phyloP scores from a whole-genome alignment of 2,797 vertebrate species.

The Danio choprae region DNA sequence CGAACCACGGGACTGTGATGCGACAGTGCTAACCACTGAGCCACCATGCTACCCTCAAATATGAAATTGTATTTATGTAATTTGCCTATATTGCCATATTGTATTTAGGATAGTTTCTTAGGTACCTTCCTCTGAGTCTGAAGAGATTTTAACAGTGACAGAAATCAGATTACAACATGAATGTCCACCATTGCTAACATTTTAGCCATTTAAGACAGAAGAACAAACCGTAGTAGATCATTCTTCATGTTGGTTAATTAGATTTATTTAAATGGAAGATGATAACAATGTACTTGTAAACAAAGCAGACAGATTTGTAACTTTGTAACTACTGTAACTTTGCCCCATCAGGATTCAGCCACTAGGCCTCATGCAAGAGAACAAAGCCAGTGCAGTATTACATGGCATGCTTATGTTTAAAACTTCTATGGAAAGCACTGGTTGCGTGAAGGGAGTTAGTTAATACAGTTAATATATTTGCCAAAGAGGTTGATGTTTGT shows the following conservation, averaged over 20 bases:
- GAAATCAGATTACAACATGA: not conserved
- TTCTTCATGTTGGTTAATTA: not conserved
- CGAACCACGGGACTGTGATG: too few species aligned
- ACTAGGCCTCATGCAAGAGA: slow-evolving; percentile 37
- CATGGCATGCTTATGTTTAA: too few species aligned
- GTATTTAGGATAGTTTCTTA: too few species aligned
- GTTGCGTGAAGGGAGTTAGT: too few species aligned
- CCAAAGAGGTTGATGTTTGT: too few species aligned
- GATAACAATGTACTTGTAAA: not conserved
- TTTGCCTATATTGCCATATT: too few species aligned
- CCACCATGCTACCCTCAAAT: too few species aligned
- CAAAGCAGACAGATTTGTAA: not conserved
- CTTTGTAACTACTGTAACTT: slow-evolving; percentile 43
- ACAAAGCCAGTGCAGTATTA: slow-evolving; percentile 33
- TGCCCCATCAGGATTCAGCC: slow-evolving; percentile 50
- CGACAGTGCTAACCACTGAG: too few species aligned
- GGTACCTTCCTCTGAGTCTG: slow-evolving; percentile 16
- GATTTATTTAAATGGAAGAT: not conserved
- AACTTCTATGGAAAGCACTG: too few species aligned
- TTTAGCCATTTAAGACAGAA: not conserved
- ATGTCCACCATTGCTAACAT: not conserved
- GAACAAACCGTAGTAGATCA: not conserved
- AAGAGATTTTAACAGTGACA: not conserved
- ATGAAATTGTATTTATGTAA: too few species aligned
- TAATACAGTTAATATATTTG: too few species aligned